Percentiles rank a stretch among this genome's conserved stretches.
Evolutionary conservation across 23 tunicate genomes (phyloP).

Genomic region (Halocynthia aurantium): DNA sequence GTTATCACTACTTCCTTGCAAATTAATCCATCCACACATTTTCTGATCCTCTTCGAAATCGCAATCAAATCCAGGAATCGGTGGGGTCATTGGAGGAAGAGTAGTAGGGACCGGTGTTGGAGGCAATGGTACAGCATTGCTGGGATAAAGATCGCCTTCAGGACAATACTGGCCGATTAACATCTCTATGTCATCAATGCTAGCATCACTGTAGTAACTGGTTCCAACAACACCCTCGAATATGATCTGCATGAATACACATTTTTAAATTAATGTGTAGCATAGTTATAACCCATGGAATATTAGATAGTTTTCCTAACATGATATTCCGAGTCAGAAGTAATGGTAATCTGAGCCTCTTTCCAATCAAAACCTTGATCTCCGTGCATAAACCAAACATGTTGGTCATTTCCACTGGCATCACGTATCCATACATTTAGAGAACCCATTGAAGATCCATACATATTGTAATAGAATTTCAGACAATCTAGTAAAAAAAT

Average conservation of each 20-base stretch:
- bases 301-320: conserved; percentile 13
- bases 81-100: conserved; percentile 25
- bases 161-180: conserved; percentile 22
- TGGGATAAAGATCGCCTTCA: conserved; percentile 29
- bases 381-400: conserved; percentile 36
- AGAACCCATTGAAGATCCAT: conserved; percentile 42
- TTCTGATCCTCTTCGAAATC: conserved; percentile 27
- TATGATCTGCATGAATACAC: conserved; percentile 14
- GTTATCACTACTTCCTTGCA: conserved; percentile 1
- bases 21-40: conserved; percentile 49
- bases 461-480: conserved; percentile 55
- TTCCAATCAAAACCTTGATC: conserved; percentile 53
- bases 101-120: conserved; percentile 38
- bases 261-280: not conserved
- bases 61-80: conserved; percentile 41
- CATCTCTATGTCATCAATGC: conserved; percentile 43
- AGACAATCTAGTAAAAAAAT: conserved; percentile 39
- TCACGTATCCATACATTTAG: conserved; percentile 17
- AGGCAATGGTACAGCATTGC: conserved; percentile 31
- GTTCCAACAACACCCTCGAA: conserved; percentile 27
- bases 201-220: conserved; percentile 30
- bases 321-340: conserved; percentile 22
- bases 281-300: not conserved
- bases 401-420: not conserved
- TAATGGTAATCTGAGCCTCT: conserved; percentile 42